Percentiles rank a stretch among this genome's conserved stretches.
These are phyloP conservation scores for Tethya wilhelma DNA, from an alignment of 37 sponge, comb jelly and placozoan species.

Conservation along the genomic window DNA sequence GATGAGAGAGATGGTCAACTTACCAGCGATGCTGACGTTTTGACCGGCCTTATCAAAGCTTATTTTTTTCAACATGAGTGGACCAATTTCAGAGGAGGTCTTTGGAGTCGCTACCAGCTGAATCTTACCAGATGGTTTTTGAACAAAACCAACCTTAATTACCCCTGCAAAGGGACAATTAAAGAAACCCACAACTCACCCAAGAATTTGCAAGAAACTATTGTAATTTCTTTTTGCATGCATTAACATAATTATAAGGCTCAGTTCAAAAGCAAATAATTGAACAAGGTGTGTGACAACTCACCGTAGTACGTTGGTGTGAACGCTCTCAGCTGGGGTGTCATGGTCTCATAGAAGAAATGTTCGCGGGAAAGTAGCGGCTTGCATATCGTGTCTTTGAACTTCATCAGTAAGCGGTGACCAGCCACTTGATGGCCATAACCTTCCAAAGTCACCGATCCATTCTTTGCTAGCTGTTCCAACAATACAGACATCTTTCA, in stretches of 20 bases:
- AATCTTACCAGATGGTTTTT: conserved; percentile 12
- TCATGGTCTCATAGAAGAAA: conserved; percentile 62
- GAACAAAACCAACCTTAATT: conserved; percentile 25
- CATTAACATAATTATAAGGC: too few relatives aligned
- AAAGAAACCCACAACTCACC: background rate
- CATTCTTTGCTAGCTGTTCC: conserved; percentile 9
- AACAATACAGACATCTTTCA: conserved; percentile 4
- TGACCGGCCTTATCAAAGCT: too few relatives aligned
- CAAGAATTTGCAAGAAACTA: too few relatives aligned
- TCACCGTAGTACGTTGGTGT: conserved; percentile 69
- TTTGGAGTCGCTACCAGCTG: conserved; percentile 10
- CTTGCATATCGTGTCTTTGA: conserved; percentile 59
- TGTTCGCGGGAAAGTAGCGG: conserved; percentile 57
- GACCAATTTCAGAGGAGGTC: background rate
- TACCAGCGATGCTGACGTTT: too few relatives aligned
- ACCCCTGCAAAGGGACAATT: conserved; percentile 19
- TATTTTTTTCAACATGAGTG: too few relatives aligned
- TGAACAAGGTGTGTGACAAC: background rate
- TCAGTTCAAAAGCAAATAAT: too few relatives aligned
- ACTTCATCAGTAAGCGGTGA: conserved; percentile 59
- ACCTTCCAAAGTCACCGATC: conserved; percentile 32
- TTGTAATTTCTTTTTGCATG: too few relatives aligned
- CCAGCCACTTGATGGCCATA: conserved; percentile 88
- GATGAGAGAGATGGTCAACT: too few relatives aligned
- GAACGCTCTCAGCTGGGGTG: conserved; percentile 36